Conservation (phyloP, 2,113 vertebrate species). For the Entomyzon cyanotis region DNA sequence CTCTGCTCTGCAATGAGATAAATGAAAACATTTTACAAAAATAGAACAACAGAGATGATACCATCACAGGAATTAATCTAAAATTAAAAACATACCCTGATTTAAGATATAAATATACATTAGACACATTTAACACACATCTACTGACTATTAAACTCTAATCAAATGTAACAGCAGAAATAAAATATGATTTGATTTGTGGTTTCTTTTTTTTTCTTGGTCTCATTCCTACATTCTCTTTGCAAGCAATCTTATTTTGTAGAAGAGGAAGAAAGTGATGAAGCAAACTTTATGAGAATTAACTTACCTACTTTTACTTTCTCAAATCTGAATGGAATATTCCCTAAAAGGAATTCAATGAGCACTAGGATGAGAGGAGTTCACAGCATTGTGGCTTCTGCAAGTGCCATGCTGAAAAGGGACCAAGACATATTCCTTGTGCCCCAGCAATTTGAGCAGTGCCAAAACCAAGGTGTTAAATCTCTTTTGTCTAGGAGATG, state of each 20-base stretch:
- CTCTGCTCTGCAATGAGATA: conserved; percentile 84
- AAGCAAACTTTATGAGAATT: background rate
- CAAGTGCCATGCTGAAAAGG: background rate
- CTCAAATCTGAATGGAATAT: background rate
- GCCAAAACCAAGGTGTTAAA: background rate
- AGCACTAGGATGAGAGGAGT: background rate
- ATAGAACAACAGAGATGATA: background rate
- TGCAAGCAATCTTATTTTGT: background rate
- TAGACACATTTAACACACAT: background rate
- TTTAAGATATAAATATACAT: background rate
- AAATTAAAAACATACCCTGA: background rate
- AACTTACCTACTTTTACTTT: background rate
- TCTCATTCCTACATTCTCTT: background rate
- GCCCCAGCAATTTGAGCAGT: background rate
- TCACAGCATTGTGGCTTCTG: background rate
- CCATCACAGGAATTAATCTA: background rate
- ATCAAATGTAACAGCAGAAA: background rate
- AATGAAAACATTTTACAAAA: conserved; percentile 14
- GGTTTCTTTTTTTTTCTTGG: background rate
- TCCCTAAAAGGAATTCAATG: background rate
- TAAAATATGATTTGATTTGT: background rate
- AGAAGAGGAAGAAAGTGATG: background rate
- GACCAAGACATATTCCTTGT: background rate
- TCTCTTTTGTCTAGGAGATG: background rate
- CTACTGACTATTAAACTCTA: background rate